Evolutionary conservation across 2,113 vertebrate species (phyloP).

Genomic region (Caranx melampygus): DNA sequence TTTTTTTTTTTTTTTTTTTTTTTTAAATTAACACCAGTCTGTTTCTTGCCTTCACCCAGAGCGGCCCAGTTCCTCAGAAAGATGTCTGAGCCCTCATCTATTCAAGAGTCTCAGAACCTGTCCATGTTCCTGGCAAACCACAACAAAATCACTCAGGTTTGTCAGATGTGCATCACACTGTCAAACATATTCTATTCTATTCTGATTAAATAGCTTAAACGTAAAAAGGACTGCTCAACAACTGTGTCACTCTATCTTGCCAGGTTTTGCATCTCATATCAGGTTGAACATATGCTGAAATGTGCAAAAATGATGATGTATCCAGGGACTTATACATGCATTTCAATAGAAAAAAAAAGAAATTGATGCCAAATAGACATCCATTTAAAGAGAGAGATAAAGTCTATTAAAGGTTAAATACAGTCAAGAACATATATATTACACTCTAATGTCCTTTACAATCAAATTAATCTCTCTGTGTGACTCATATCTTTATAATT

Average conservation of each 20-base stretch:
- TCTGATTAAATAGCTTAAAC: background rate
- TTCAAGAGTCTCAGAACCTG: slow-evolving; percentile 98
- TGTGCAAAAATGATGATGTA: background rate
- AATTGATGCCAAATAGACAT: no score
- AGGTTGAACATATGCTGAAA: background rate
- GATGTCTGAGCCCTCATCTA: slow-evolving; percentile 98
- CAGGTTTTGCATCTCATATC: background rate
- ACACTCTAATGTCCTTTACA: no score
- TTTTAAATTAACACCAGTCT: background rate
- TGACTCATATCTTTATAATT: background rate
- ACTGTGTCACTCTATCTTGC: background rate
- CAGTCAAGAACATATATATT: no score
- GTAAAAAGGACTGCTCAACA: background rate
- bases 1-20: background rate
- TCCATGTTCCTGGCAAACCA: slow-evolving; percentile 99
- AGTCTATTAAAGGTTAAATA: no score
- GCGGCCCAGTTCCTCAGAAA: slow-evolving; percentile 97
- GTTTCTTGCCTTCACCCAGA: slow-evolving; percentile 64
- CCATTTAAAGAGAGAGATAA: no score
- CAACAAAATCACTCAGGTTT: slow-evolving; percentile 98
- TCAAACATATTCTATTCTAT: no score
- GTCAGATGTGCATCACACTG: background rate
- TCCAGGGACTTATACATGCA: background rate
- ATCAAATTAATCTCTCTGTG: background rate
- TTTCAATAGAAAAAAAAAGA: background rate